Percentiles rank a stretch among this genome's conserved stretches.
phyloP scores from a whole-genome alignment of 1,140 invertebrate species.

The Drosophila miranda region DNA sequence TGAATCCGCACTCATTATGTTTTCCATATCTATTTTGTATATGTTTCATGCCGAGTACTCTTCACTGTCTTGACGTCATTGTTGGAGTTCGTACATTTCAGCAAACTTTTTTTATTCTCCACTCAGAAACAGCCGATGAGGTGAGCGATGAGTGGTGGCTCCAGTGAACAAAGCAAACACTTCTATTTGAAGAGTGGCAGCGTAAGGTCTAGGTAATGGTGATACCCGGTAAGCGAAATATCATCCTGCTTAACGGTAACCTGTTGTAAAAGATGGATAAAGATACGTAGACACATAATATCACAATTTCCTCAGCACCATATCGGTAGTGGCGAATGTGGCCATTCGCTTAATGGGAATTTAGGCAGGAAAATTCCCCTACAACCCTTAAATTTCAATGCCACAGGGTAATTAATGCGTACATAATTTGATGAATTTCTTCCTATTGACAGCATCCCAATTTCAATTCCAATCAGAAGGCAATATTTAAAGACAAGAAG shows the following conservation, averaged over 20 bases:
- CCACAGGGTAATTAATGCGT: background rate
- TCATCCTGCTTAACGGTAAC: no score
- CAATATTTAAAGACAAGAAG: background rate
- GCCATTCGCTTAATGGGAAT: no score
- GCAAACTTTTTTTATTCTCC: conserved; percentile 5
- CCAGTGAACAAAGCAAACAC: conserved; percentile 29
- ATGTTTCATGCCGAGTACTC: background rate
- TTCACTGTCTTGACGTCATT: conserved; percentile 23
- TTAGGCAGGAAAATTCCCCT: no score
- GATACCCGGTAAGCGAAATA: background rate
- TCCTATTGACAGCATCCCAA: conserved; percentile 22
- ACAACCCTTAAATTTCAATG: background rate
- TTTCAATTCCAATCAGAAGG: background rate
- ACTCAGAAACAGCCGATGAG: conserved; percentile 8
- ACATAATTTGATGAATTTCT: conserved; percentile 14
- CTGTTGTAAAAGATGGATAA: background rate
- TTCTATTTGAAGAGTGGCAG: conserved; percentile 12
- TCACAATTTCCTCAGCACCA: no score
- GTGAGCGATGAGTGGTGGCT: background rate
- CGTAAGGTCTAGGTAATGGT: conserved; percentile 11
- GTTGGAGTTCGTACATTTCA: conserved; percentile 16
- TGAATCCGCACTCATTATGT: conserved; percentile 11
- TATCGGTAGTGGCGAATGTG: no score
- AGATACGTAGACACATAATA: background rate
- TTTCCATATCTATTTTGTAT: background rate